A percentile compares a stretch with the other conserved stretches of the same genome.
phyloP scores from a whole-genome alignment of 2,797 vertebrate species.

The Chloroceryle inda region DNA sequence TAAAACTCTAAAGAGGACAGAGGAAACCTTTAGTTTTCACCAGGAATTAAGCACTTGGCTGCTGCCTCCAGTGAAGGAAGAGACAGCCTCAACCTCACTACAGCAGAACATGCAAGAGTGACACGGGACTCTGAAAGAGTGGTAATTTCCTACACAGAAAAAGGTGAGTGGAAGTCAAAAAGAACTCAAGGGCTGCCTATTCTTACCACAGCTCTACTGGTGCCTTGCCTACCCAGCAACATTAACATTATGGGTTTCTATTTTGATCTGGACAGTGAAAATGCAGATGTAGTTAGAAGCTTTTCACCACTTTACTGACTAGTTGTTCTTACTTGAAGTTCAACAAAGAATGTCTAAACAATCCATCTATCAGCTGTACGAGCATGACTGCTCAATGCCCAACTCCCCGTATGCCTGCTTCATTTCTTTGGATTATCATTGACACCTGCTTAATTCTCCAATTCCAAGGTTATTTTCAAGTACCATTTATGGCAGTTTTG shows the following conservation, averaged over 20 bases:
- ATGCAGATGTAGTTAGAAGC: not conserved
- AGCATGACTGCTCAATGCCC: not conserved
- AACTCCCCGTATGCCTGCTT: not conserved
- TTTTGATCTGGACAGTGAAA: conserved; percentile 7
- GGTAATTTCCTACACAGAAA: not conserved
- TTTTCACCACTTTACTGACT: not conserved
- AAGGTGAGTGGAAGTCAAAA: not conserved
- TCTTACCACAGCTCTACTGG: not conserved
- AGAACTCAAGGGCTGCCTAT: not conserved
- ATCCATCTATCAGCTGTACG: not conserved
- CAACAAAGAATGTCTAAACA: conserved; percentile 20
- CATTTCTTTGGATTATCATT: not conserved
- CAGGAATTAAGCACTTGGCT: not conserved
- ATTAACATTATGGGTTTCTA: not conserved
- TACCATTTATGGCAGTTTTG: conserved; percentile 21
- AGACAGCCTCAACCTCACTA: not conserved
- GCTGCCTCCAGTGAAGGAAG: not conserved
- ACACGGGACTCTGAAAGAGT: not conserved
- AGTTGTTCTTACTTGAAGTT: not conserved
- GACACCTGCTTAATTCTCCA: conserved; percentile 34
- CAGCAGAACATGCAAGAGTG: not conserved
- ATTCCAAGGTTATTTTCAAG: conserved; percentile 3
- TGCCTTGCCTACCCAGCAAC: not conserved
- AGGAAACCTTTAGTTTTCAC: not conserved
- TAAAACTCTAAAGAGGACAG: not conserved